Evolutionary conservation across 2,113 vertebrate genomes (phyloP).

Genomic region (Scalopus aquaticus): DNA sequence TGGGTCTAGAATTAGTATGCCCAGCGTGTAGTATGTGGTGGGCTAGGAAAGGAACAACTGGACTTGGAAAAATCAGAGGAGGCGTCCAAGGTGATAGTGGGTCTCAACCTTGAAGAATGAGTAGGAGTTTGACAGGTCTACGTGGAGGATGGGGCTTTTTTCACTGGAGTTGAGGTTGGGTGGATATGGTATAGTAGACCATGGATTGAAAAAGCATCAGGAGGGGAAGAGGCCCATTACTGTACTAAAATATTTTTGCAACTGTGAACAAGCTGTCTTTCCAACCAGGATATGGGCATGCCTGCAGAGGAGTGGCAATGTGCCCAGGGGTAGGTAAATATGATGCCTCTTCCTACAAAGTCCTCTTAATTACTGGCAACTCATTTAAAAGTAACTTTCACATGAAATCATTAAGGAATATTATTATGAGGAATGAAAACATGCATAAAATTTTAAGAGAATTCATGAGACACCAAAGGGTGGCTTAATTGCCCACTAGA

Average conservation of each 20-base stretch:
- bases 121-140: background rate
- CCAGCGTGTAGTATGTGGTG: accelerated
- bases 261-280: background rate
- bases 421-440: background rate
- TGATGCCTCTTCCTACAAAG: background rate
- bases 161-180: background rate
- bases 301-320: background rate
- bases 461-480: background rate
- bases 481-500: background rate
- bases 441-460: background rate
- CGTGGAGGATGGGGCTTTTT: background rate
- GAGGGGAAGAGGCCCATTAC: background rate
- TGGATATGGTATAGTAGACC: background rate
- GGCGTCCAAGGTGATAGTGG: background rate
- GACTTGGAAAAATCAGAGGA: background rate
- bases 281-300: too few species aligned
- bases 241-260: background rate
- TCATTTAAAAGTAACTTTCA: background rate
- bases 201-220: background rate
- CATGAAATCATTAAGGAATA: background rate
- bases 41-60: too few species aligned
- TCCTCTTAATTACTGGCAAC: background rate
- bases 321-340: accelerated
- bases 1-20: background rate
- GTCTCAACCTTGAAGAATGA: background rate